Evolutionary conservation across 2,888 invertebrate species (phyloP).

Genomic region (Sphaeridia pumilis): DNA sequence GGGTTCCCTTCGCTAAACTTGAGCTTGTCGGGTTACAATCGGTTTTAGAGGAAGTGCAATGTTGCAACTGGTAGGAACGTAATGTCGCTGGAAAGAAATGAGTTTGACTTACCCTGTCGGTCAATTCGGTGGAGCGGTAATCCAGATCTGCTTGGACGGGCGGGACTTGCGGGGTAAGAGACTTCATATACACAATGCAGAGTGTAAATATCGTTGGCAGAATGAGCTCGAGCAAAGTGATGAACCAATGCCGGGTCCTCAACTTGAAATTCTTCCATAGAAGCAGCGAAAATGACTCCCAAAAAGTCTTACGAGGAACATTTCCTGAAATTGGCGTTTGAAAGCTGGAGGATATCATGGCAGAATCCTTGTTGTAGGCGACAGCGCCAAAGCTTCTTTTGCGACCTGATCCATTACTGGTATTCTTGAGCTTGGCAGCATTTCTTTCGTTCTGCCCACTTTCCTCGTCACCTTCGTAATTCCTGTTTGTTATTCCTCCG

Average conservation of each 20-base stretch:
- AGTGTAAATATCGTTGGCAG: slow-evolving; percentile 32
- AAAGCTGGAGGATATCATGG: background rate
- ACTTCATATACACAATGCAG: slow-evolving; percentile 19
- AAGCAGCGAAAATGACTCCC: slow-evolving; percentile 21
- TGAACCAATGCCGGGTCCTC: slow-evolving; percentile 30
- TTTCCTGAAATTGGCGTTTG: background rate
- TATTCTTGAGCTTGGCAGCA: background rate
- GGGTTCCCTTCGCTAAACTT: too few species aligned
- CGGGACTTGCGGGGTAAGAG: slow-evolving; percentile 8
- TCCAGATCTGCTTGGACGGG: slow-evolving; percentile 6
- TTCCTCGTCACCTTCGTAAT: slow-evolving; percentile 10
- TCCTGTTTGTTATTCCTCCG: slow-evolving; percentile 1
- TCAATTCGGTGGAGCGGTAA: background rate
- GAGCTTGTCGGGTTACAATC: too few species aligned
- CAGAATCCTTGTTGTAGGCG: background rate
- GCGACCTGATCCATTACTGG: background rate
- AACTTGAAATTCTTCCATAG: slow-evolving; percentile 35
- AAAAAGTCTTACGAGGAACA: background rate
- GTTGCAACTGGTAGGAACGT: too few species aligned
- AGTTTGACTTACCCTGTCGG: background rate
- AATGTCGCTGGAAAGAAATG: too few species aligned
- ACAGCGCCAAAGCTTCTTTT: background rate
- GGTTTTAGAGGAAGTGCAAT: too few species aligned
- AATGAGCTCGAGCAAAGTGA: slow-evolving; percentile 32
- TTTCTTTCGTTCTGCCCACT: too few species aligned